Base-by-base conservation (phyloP, 2,888 invertebrate species). In the Acronicta aceris region DNA sequence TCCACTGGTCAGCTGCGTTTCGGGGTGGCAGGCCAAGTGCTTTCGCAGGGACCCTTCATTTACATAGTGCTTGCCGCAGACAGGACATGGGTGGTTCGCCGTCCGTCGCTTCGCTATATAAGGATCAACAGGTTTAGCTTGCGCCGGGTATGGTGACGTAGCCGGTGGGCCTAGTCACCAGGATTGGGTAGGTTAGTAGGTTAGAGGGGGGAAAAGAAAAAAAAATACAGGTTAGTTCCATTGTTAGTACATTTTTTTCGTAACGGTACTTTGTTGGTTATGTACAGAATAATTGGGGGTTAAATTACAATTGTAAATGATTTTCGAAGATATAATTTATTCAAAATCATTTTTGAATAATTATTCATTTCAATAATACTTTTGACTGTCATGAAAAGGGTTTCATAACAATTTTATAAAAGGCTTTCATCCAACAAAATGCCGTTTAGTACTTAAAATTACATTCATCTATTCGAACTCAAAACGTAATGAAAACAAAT, bases 31-130 rank as follows among this genome's bases (percentile, higher is more conserved):
- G 77, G 98, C 98, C 83, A 98, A 96, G 92, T 98, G 98, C 93
- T 98, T 98, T 87, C 98, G 96, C 85, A 98, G 94, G 76, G 98
- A 98, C 68, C 98, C 98, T 92, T 98, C 98, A 94, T 98, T 98
- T 79, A 98, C 98, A 93, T 98, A 98, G 92, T 98, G 98, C 94
- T 98, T 98, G 78, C 98, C 98, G 93, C 98, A 98, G 46, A 98
- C 98, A 21, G 98, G 98, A 89, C 98, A 98, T 54, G 98, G 98
- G 91, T 98, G 98, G 93, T 98, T 98, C 81, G 98, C 98, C 81
- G 98, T 98, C 95, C 98, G 96, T 95, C 98, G 96, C 95, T 98
- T 98, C 91, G 98, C 98, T 96, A 98, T 96, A 96, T 97, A 98
- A 95, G 96, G 96, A 95, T 97, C 97, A 91, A 95, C 95, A 84